Evolutionary conservation across 2,797 vertebrate genomes (phyloP), one percentile per base, ranked within the genome.

Genomic region (Yasuhikotakia modesta): DNA sequence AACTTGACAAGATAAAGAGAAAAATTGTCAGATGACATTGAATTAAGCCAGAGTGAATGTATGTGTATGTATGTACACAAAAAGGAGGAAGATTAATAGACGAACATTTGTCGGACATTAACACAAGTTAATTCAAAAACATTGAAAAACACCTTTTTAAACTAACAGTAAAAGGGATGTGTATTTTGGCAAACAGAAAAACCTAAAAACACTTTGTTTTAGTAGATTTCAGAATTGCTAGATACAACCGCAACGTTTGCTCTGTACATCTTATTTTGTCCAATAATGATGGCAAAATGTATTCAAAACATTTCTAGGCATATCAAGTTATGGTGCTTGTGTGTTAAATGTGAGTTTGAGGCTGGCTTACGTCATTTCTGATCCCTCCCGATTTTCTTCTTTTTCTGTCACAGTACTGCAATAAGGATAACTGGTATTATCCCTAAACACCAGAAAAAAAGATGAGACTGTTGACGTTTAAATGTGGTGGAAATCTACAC

Each of bases 1-100:
- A 69, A 67, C 73, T 81, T 78, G 89, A 87, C 85, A 85, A 90
- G 90, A 93, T 93, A 93, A 94, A 92, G 90, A 90, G 91, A 94
- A 91, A 94, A 94, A 94, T 90, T 90, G 90, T 89, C 88, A 87
- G 80, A 86, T 89, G 80, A 87, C 85, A 65, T 83, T 94, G 90
- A 87, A 90, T 91, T 93, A 89, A 85, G 81, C 84, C 85, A 43
- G 81, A 76, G 78, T 78, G 30, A n/a, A 83, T 24, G 32, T 58
- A 80, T 79, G 35, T 52, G 70, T 76, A 73, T 55, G 82, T 82
- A 53, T 32, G 55, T n/a, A 45, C 43, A 19, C 14, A 46, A 27
- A 21, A 35, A 27, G 24, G 50, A 30, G 74, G 76, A 50, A 55
- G 82, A 35, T 81, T 73, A 77, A 87, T 83, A 74, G 82, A 73